These are phyloP conservation scores for Melanargia galathea DNA, from an alignment of 2,888 invertebrate genomes.

Conservation along the genomic window DNA sequence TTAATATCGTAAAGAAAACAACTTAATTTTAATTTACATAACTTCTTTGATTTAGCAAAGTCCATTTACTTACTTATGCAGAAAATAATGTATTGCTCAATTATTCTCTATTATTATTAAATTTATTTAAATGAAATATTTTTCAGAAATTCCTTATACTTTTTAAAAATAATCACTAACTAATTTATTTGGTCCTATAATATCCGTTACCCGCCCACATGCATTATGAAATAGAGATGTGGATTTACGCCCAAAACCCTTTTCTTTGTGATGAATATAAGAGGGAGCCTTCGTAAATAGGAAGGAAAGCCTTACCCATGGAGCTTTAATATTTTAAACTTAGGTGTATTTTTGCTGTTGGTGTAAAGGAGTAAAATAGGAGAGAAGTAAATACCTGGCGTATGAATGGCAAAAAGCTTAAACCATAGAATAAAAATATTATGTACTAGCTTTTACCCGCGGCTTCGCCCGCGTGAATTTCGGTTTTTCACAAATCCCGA, in stretches of 20 bases:
- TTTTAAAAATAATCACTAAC: background rate
- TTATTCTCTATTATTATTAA: no score
- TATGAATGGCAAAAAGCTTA: no score
- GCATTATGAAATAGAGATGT: conserved; percentile 3
- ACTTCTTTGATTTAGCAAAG: background rate
- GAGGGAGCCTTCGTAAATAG: conserved; percentile 18
- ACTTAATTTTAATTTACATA: conserved; percentile 68
- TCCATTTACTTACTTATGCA: no score
- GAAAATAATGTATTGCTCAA: no score
- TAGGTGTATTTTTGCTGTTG: background rate
- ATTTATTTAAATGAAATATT: no score
- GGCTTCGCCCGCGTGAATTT: no score
- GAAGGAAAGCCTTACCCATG: background rate
- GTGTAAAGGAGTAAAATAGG: background rate
- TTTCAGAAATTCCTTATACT: no score
- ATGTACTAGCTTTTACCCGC: no score
- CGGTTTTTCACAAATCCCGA: no score
- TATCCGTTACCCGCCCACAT: conserved; percentile 7
- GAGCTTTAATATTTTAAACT: conserved; percentile 17
- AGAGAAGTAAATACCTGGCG: no score
- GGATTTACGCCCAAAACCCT: conserved; percentile 12
- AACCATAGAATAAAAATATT: no score
- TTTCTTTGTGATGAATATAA: conserved; percentile 19
- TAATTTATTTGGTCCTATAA: background rate
- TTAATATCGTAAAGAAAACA: conserved; percentile 76